Evolutionary conservation across 1,140 invertebrate species (phyloP), one percentile per base, ranked within the genome.

Genomic region (Aphelenchoides fujianensis): DNA sequence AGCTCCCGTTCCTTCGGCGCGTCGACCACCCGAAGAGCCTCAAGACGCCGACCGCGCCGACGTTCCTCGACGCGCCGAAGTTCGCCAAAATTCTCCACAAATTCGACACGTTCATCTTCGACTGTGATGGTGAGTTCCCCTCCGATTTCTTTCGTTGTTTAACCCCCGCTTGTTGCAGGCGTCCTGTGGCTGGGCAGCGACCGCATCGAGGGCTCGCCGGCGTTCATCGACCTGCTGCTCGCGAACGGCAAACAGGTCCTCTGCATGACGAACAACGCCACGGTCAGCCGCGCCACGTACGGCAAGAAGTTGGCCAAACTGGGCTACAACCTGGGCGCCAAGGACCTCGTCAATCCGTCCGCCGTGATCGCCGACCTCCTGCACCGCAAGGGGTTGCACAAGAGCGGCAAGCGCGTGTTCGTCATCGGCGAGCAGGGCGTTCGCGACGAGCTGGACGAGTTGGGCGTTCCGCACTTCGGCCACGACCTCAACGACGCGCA

Each of bases 391-490:
- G 80, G 83, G n/a, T 16, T 82, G 1, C 55, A 74, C 9, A 59
- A 64, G 16, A 35, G 37, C 3, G 23, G 69, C 27, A 83, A 83
- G 62, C 83, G 83, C 61, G 81, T 82, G n/a, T 82, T 82, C 59
- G 35, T 82, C 31, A 84, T 82, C 27, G 85, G 85, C 1, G 75
- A 74, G 55, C 75, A 78, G 61, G 86, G 85, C 0, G 79, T 87
- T 68, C 72, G 76, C 19, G 78, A 84, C 48, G 86, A 87, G 74
- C 71, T 87, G 54, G 75, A 79, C 37, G 68, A 84, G 34, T 32
- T 82, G 16, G 81, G 79, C n/a, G 81, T 86, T 31, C 74, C 77
- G 30, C 72, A 79, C 66, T 81, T 85, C 69, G 86, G 86, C 1
- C 64, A 79, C 68, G 86, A 2, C 82, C 84, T 71, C 28, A 23